Evolutionary conservation across 2,888 invertebrate species (phyloP).

Genomic region (Morpho helenor): DNA sequence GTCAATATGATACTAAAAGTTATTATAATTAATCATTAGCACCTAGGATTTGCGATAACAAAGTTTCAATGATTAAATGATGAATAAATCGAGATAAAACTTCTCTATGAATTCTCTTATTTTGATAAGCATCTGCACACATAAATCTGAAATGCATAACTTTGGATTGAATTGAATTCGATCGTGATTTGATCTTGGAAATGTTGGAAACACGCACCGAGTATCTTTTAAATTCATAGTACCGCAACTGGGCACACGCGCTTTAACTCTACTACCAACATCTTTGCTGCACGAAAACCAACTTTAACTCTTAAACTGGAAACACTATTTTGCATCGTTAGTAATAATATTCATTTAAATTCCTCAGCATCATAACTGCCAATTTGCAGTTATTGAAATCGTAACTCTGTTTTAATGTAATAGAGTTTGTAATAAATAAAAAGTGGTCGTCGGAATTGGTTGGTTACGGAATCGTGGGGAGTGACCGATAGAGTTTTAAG

Average conservation of each 20-base stretch:
- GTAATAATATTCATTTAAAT: constrained; percentile 18
- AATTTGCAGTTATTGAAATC: constrained; percentile 12
- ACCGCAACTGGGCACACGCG: constrained; percentile 22
- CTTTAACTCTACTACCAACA: constrained; percentile 8
- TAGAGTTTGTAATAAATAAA: constrained; percentile 8
- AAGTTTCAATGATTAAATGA: too few species aligned
- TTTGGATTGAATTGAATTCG: constrained; percentile 26
- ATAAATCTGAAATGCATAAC: constrained; percentile 11
- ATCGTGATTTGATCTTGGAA: constrained; percentile 27
- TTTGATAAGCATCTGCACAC: constrained; percentile 1
- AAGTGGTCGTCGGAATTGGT: constrained; percentile 11
- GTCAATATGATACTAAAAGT: too few species aligned
- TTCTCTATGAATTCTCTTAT: not conserved
- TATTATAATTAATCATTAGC: too few species aligned
- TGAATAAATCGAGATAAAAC: not conserved
- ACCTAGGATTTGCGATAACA: too few species aligned
- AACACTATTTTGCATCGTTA: constrained; percentile 3
- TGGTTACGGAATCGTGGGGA: constrained; percentile 4
- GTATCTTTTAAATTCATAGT: constrained; percentile 29
- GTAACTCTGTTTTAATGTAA: constrained; percentile 7
- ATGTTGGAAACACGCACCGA: constrained; percentile 24
- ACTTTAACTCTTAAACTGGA: constrained; percentile 8
- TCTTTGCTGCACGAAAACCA: constrained; percentile 1
- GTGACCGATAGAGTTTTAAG: constrained; percentile 21
- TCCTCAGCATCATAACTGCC: constrained; percentile 12